phyloP scores from a whole-genome alignment of 1,140 invertebrate species.

The Drosophila nikananu region DNA sequence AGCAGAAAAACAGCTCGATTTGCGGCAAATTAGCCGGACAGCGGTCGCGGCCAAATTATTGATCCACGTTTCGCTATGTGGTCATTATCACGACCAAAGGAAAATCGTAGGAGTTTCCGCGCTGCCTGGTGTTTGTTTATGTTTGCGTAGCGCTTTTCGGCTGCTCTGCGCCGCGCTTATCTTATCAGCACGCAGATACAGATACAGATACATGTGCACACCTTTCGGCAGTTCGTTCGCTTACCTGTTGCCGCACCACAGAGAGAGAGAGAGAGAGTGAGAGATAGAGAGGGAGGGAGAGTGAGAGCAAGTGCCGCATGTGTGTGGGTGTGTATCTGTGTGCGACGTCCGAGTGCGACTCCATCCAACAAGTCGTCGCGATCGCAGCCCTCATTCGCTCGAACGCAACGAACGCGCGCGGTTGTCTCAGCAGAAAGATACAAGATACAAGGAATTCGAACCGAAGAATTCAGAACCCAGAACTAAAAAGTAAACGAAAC shows the following conservation, averaged over 20 bases:
- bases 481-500: conserved; percentile 2
- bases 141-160: conserved; percentile 49
- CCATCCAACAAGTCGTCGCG: conserved; percentile 35
- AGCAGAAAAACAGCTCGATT: conserved; percentile 28
- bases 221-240: conserved; percentile 43
- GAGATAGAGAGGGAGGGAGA: conserved; percentile 8
- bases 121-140: conserved; percentile 30
- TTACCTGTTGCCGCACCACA: conserved; percentile 59
- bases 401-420: conserved; percentile 73
- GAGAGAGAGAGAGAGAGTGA: not conserved
- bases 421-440: conserved; percentile 41
- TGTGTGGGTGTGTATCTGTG: conserved; percentile 47
- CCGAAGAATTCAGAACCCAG: conserved; percentile 10
- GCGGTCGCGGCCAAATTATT: conserved; percentile 24
- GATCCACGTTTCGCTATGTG: conserved; percentile 7
- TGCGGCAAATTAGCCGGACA: conserved; percentile 48
- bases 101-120: conserved; percentile 33
- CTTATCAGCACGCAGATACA: conserved; percentile 58
- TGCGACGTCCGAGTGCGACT: conserved; percentile 30
- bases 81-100: conserved; percentile 7
- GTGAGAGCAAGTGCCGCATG: conserved; percentile 1
- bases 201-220: conserved; percentile 52
- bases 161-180: conserved; percentile 48
- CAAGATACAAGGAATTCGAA: conserved; percentile 22
- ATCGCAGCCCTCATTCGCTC: conserved; percentile 59